phyloP scores from a whole-genome alignment of 2,888 invertebrate genomes.

The Phortica okadai region DNA sequence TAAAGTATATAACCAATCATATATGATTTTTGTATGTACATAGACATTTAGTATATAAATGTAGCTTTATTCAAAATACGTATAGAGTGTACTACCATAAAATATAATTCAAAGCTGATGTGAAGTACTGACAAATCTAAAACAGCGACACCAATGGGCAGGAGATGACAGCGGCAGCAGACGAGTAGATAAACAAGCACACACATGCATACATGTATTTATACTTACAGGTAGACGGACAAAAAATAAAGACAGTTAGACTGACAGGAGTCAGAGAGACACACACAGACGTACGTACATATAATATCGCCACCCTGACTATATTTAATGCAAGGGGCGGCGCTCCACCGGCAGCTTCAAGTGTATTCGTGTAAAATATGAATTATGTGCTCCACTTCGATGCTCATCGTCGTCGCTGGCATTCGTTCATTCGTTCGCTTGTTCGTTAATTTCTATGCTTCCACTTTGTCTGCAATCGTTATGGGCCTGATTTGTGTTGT shows the following conservation, averaged over 20 bases:
- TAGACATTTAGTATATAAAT: slow-evolving; percentile 22
- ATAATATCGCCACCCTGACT: slow-evolving; percentile 5
- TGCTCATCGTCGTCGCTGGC: not conserved
- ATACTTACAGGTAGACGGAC: not conserved
- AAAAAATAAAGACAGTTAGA: not conserved
- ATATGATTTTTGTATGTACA: slow-evolving; percentile 18
- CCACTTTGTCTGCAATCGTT: slow-evolving; percentile 11
- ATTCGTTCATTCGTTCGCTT: slow-evolving; percentile 16
- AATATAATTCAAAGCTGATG: not conserved
- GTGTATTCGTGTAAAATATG: slow-evolving; percentile 51
- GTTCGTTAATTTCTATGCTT: slow-evolving; percentile 48
- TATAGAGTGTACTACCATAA: slow-evolving; percentile 25
- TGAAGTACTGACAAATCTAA: not conserved
- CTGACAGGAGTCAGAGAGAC: not conserved
- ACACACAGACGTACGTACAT: not conserved
- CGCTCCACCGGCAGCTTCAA: slow-evolving; percentile 21
- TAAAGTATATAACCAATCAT: not conserved
- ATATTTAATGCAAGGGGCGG: slow-evolving; percentile 23
- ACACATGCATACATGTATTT: too few relatives aligned
- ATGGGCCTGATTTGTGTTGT: not conserved
- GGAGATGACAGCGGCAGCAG: not conserved
- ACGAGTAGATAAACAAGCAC: not conserved
- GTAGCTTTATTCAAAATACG: slow-evolving; percentile 34
- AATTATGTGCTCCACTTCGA: slow-evolving; percentile 54
- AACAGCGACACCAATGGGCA: not conserved